Percentiles rank a stretch among this genome's conserved stretches.
These are phyloP conservation scores for Caenorhabditis uteleia DNA, from an alignment of 2,888 invertebrate genomes.

Conservation along the genomic window DNA sequence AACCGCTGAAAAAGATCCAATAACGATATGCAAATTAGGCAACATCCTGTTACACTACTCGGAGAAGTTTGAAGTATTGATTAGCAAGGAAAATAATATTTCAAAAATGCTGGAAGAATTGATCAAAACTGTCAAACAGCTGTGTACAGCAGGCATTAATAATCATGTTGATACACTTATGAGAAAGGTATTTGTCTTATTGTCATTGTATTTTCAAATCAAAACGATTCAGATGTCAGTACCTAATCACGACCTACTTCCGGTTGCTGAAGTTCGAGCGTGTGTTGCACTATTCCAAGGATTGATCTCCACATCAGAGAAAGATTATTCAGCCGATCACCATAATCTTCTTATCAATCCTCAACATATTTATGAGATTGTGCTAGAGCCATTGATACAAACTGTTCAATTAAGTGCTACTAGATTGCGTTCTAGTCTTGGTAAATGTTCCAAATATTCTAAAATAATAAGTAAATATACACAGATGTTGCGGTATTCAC, in stretches of 20 bases:
- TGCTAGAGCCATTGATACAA: conserved; percentile 24
- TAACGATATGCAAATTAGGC: conserved; percentile 25
- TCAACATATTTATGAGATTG: conserved; percentile 21
- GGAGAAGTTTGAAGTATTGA: conserved; percentile 15
- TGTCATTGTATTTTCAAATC: too few relatives aligned
- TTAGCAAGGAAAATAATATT: conserved; percentile 16
- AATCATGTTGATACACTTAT: conserved; percentile 21
- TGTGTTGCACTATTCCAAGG: conserved; percentile 16
- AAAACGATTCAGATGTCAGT: conserved; percentile 10
- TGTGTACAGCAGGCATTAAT: conserved; percentile 27
- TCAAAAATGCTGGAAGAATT: conserved; percentile 25
- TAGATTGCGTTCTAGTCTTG: conserved; percentile 12
- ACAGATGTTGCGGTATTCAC: conserved; percentile 24
- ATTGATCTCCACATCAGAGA: conserved; percentile 14
- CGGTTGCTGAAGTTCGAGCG: conserved; percentile 22
- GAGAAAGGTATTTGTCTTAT: conserved; percentile 12
- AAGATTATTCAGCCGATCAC: conserved; percentile 6
- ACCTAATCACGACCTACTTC: conserved; percentile 22
- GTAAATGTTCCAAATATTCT: neutral
- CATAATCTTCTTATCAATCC: conserved; percentile 13
- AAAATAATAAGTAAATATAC: neutral
- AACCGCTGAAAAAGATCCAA: conserved; percentile 17
- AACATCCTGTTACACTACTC: conserved; percentile 27
- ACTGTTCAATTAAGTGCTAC: conserved; percentile 28
- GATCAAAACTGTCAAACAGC: conserved; percentile 17